Evolutionary conservation across 2,113 vertebrate genomes (phyloP), one percentile per base, ranked within the genome.

Genomic region (Girardinichthys multiradiatus): DNA sequence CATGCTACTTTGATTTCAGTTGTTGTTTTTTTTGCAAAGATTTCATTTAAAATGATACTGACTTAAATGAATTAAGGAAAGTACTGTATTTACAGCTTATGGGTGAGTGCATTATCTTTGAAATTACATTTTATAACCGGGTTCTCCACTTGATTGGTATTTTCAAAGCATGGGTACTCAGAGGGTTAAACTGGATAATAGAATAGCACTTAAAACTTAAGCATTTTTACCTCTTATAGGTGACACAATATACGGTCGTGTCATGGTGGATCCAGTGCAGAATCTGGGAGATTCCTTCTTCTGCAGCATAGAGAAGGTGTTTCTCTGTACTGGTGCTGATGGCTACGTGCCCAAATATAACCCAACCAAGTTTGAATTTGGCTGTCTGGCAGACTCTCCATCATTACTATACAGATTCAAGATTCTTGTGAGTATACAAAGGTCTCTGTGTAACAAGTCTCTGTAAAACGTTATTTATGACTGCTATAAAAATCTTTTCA

Each of bases 191-290:
- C 19, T 21, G 45, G 17, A 48, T 21, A 48, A 2, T 21, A 48
- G 45, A 8, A 48, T 39, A 31, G 5, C 0, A 42, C 54, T 57
- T 39, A 31, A 21, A 26, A 19, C 37, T 58, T 1, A 37, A 15
- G 0, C 15, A 1, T 37, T 61, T 28, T 60, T 17, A n/a, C 39
- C 27, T 54, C 8, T 85, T 81, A 21, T 85, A 99, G 98, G 96
- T 30, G 97, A 98, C 68, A 74, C 88, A 0, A 94, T 99, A 80
- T 99, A 97, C 0, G 96, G 96, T 1, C 96, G 96, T 3, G 97
- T 99, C 81, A 98, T 98, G 97, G 97, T 99, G 78, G 97, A 99
- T 85, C 97, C 96, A 0, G 97, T 99, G 72, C 97, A 99, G 92
- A 98, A 98, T 81, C 89, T 99, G 24, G 97, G 97, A 2, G 95